Base-by-base conservation (phyloP, 35 echinoderm and acorn worm species). In the Anneissia japonica region DNA sequence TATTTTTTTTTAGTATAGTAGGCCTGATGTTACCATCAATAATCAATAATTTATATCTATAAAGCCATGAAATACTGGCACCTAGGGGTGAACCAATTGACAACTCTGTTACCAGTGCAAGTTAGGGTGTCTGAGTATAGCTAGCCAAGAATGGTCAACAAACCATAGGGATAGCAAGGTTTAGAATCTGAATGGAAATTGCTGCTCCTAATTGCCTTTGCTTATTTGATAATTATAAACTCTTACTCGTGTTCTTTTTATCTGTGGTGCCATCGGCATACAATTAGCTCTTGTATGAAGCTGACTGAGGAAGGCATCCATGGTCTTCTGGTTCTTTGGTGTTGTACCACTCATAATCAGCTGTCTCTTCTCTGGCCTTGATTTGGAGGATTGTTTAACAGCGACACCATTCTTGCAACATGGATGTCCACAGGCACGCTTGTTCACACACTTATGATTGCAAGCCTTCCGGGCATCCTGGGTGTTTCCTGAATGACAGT, bases 361-460 rank as follows among this genome's bases (percentile, higher is more conserved):
- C 34, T 39, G 16, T 31, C n/a, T 35, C 4, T 83, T 35, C 4
- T 10, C 16, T 40, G 32, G 40, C 29, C 32, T 72, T 51, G 81
- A 46, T 36, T 35, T 86, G 37, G 39, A 26, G 5, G 85, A 39
- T 45, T 39, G 37, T 38, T 83, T 88, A 43, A 84, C 39, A 45
- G 79, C 55, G 19, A 89, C 37, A n/a, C 88, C 87, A 90, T 77
- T 81, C 88, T 88, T 90, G 46, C 92, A 93, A 79, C 92, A 93
- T 19, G 79, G 79, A 83, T 93, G 92, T 10, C 82, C 92, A 75
- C 92, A 93, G 21, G 87, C 34, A 35, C 81, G 77, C 46, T 93
- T 93, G 84, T 93, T 84, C 3, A 82, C 74, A 81, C 92, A 93
- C 16, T 79, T 76, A 78, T 93, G 92, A 38, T 72, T 90, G 84